Conservation (phyloP, 1,140 invertebrate species). For the Scaptomyza graminum region DNA sequence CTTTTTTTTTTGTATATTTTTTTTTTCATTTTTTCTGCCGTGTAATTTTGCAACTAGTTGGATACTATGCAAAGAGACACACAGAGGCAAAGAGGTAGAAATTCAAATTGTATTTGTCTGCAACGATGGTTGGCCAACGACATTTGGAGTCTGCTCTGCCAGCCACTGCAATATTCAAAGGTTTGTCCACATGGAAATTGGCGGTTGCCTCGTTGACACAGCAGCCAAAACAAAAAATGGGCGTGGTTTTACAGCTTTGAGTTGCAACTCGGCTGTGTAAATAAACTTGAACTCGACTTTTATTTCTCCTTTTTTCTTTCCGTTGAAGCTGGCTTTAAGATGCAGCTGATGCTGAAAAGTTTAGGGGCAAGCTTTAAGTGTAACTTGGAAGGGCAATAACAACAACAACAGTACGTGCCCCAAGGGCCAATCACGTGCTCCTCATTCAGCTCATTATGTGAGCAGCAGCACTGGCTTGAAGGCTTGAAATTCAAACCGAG, state of each 20-base stretch:
- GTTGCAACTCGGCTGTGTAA: conserved; percentile 34
- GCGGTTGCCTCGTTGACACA: conserved; percentile 40
- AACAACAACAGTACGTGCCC: conserved; percentile 55
- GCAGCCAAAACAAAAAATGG: conserved; percentile 14
- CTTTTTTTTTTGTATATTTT: too few relatives aligned
- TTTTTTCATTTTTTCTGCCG: conserved; percentile 10
- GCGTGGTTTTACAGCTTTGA: conserved; percentile 21
- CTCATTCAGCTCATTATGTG: conserved; percentile 73
- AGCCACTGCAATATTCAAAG: conserved; percentile 71
- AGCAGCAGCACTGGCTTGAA: conserved; percentile 55
- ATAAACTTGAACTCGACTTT: conserved; percentile 51
- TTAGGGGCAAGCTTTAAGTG: conserved; percentile 24
- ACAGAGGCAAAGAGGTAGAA: conserved; percentile 19
- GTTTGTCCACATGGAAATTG: conserved; percentile 55
- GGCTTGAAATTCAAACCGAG: conserved; percentile 45
- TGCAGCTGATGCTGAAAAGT: conserved; percentile 8
- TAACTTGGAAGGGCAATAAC: not conserved
- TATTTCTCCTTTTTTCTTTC: too few relatives aligned
- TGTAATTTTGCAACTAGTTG: conserved; percentile 61
- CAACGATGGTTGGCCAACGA: conserved; percentile 53
- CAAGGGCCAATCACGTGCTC: conserved; percentile 67
- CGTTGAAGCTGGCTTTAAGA: conserved; percentile 15
- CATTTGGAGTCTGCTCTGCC: conserved; percentile 45
- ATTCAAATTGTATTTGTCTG: conserved; percentile 69
- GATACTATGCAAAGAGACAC: conserved; percentile 2